Percentiles rank a stretch among this genome's conserved stretches.
Conservation (phyloP, 2,888 invertebrate genomes). For the Asteroscopus sphinx region DNA sequence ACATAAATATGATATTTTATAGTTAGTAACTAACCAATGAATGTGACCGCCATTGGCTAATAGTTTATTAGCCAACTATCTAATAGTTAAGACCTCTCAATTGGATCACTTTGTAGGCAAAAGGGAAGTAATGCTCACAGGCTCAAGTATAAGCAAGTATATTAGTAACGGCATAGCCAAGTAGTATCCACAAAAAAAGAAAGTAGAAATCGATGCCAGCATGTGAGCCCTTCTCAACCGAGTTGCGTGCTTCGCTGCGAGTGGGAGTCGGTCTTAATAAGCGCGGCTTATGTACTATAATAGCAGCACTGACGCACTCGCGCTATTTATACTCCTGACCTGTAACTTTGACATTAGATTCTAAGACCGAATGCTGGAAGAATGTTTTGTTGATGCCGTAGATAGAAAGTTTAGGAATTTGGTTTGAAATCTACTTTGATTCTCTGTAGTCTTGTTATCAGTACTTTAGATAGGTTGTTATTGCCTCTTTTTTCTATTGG, state of each 20-base stretch:
- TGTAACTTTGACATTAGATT: slow-evolving; percentile 73
- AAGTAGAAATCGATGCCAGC: slow-evolving; percentile 43
- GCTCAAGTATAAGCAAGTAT: no score
- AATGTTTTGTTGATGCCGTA: slow-evolving; percentile 47
- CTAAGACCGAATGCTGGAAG: slow-evolving; percentile 48
- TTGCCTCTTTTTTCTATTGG: no score
- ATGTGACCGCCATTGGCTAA: no score
- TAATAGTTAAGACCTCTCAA: no score
- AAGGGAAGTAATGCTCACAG: no score
- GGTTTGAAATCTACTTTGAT: slow-evolving; percentile 10
- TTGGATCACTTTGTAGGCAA: no score
- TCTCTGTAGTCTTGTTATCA: no score
- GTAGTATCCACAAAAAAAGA: slow-evolving; percentile 20
- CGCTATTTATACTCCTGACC: slow-evolving; percentile 78
- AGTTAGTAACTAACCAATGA: no score
- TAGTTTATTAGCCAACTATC: no score
- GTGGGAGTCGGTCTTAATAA: slow-evolving; percentile 88
- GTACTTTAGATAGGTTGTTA: no score
- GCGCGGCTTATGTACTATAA: slow-evolving; percentile 79
- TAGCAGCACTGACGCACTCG: slow-evolving; percentile 68
- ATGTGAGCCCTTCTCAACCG: slow-evolving; percentile 70
- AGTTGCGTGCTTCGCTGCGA: slow-evolving; percentile 82
- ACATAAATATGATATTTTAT: no score
- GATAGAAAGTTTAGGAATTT: slow-evolving; percentile 36
- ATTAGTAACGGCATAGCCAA: no score